Evolutionary conservation across 1,140 invertebrate species (phyloP).

Genomic region (Tetramorium parvispinum): DNA sequence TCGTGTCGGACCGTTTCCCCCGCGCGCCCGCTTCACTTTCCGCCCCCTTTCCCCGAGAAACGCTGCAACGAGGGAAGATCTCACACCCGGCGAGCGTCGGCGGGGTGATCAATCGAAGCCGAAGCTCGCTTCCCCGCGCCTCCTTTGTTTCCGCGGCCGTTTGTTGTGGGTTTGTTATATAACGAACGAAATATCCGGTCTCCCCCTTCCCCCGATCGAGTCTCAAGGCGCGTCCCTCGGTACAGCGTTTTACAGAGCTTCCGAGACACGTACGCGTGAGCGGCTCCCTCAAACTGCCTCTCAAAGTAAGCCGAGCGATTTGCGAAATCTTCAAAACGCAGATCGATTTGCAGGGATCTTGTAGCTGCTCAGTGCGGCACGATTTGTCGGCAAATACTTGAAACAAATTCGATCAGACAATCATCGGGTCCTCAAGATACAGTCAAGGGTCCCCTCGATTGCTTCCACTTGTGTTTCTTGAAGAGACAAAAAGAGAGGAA

Average conservation of each 20-base stretch:
- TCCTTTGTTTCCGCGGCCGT: slow-evolving; percentile 23
- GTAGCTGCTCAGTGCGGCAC: not conserved
- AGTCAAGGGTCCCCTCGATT: not conserved
- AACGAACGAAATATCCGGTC: not conserved
- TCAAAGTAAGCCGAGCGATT: not conserved
- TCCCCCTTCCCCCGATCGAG: too few species aligned
- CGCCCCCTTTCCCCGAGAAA: not conserved
- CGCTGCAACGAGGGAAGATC: not conserved
- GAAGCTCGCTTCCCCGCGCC: not conserved
- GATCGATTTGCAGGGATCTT: not conserved
- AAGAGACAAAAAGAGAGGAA: not conserved
- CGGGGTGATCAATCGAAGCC: slow-evolving; percentile 1
- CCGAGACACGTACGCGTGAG: not conserved
- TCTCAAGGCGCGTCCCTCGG: not conserved
- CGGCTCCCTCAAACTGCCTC: not conserved
- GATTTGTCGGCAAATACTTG: not conserved
- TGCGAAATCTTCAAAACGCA: not conserved
- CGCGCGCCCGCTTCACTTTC: not conserved
- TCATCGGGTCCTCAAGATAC: not conserved
- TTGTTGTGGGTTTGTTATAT: not conserved
- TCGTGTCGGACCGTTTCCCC: not conserved
- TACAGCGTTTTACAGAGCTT: not conserved
- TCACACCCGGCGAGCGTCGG: not conserved
- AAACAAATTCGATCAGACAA: not conserved
- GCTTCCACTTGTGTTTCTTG: not conserved